Evolutionary conservation across 2,888 invertebrate species (phyloP), one percentile per base, ranked within the genome.

Genomic region (Heliconius cydno): DNA sequence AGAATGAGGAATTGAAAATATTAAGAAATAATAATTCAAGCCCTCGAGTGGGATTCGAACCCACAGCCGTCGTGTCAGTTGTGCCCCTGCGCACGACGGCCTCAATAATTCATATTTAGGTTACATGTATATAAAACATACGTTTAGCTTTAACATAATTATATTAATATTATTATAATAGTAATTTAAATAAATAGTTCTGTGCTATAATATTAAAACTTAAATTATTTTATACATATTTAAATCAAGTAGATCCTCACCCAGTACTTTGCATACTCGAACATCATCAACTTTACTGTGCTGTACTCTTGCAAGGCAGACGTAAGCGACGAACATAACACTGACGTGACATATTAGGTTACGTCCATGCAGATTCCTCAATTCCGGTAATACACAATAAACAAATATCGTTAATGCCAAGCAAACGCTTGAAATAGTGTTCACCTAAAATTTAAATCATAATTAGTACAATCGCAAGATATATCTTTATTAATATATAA

Each of bases 331-430:
- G 80, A 97, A 92, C 86, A 97, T 95, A 88, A 96, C 96, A 82
- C 94, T 91, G 60, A 97, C 96, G 85, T 97, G 96, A 85, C 97
- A 97, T 90, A 97, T 97, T 71, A 97, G 93, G 22, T 97, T 97
- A 86, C 96, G 96, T 0, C 97, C 97, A 81, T 97, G 97, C 28
- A 97, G 93, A 91, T 97, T 97, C 79, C 96, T 96, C 78, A 97
- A 92, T 82, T 96, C 96, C 1, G 97, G 96, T 78, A 97, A 91
- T 7, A 95, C 94, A 70, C 95, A 90, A 90, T 97, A 97, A 46
- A 97, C 97, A 81, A 96, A 73, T 80, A 97, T 89, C 0, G 97
- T 97, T 38, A 96, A 86, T 7, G 95, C 89, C 83, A 97, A 92
- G 86, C 97, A 97, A 15, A 96, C 91, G 83, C 96, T 96, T n/a